These are phyloP conservation scores for Eleutherodactylus coqui DNA, from an alignment of 2,797 vertebrate genomes.

Conservation along the genomic window DNA sequence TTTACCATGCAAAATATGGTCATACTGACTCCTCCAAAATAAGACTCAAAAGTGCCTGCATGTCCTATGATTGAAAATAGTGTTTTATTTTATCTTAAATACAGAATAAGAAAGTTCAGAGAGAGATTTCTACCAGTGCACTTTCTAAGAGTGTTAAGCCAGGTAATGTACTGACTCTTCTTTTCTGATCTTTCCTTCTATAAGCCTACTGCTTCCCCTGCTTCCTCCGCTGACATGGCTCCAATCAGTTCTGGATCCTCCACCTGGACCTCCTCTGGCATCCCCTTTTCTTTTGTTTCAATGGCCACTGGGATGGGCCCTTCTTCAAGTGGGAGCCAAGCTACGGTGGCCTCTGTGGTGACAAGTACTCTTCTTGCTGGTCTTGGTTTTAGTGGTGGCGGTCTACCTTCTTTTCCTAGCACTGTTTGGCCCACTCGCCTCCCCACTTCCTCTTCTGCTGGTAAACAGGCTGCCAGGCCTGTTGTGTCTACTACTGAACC, in stretches of 20 bases:
- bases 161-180: constrained; percentile 46
- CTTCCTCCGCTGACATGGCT: constrained; percentile 95
- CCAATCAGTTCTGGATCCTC: constrained; percentile 97
- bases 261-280: constrained; percentile 94
- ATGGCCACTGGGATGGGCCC: constrained; percentile 96
- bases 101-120: constrained; percentile 60
- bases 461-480: constrained; percentile 73
- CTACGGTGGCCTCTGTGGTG: constrained; percentile 91
- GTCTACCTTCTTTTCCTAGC: constrained; percentile 94
- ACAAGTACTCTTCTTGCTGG: constrained; percentile 94
- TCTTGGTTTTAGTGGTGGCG: constrained; percentile 89
- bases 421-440: constrained; percentile 89
- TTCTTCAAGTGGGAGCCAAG: constrained; percentile 94
- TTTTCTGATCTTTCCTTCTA: constrained; percentile 62
- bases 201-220: constrained; percentile 92
- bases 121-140: constrained; percentile 64
- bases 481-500: constrained; percentile 79
- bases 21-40: too few relatives aligned
- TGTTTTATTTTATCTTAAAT: constrained; percentile 60
- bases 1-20: too few relatives aligned
- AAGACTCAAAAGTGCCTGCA: neutral
- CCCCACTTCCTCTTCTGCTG: constrained; percentile 68
- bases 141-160: constrained; percentile 25
- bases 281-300: constrained; percentile 96
- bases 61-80: constrained; percentile 10